These are phyloP conservation scores for Neomonachus schauinslandi DNA, from an alignment of 2,113 vertebrate genomes.

Conservation along the genomic window DNA sequence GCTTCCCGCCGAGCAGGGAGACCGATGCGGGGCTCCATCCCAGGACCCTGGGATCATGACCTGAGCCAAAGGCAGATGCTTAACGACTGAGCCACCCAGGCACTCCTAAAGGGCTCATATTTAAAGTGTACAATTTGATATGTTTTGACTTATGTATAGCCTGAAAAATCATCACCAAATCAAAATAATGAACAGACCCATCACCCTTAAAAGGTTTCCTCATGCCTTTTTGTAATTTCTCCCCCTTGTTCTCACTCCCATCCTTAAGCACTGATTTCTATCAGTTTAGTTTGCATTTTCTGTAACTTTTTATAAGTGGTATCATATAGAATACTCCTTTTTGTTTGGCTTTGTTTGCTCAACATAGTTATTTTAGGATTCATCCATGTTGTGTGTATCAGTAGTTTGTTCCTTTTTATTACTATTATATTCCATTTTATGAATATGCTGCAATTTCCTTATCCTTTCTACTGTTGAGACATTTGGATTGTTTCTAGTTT, in stretches of 20 bases:
- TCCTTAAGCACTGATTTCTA: neutral
- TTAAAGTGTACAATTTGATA: neutral
- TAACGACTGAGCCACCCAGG: no score
- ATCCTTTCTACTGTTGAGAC: neutral
- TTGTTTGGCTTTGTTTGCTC: neutral
- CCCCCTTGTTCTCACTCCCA: neutral
- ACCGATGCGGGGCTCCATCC: no score
- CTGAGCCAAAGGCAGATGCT: no score
- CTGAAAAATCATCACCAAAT: conserved; percentile 35
- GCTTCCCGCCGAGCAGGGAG: no score
- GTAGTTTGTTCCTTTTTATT: neutral
- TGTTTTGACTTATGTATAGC: neutral
- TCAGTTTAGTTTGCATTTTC: conserved; percentile 17
- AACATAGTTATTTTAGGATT: conserved; percentile 22
- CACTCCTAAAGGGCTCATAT: neutral
- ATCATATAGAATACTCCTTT: neutral
- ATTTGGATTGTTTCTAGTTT: neutral
- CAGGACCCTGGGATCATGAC: no score
- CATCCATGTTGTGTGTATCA: neutral
- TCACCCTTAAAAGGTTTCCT: conserved; percentile 12
- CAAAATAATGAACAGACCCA: neutral
- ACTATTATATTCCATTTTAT: neutral
- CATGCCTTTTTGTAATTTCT: neutral
- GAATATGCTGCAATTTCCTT: neutral
- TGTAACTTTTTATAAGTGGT: neutral